These are phyloP conservation scores for Caracal caracal DNA, from an alignment of 2,113 vertebrate species.

Conservation along the genomic window DNA sequence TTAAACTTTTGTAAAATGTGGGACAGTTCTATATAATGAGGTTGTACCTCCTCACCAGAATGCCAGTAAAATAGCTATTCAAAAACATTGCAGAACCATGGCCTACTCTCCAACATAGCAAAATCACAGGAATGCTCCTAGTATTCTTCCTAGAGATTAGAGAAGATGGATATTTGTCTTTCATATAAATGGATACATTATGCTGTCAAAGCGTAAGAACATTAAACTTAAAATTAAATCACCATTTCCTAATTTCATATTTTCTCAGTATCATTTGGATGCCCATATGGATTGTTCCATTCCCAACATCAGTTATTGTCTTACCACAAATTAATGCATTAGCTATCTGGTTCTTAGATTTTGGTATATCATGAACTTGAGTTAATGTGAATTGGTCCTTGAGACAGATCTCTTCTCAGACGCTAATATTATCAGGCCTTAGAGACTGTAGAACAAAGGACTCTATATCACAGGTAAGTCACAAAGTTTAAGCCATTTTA, in stretches of 20 bases:
- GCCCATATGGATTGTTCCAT: background rate
- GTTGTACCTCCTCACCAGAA: background rate
- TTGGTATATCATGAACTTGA: background rate
- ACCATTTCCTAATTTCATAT: background rate
- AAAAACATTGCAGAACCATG: background rate
- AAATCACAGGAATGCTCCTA: background rate
- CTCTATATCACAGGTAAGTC: background rate
- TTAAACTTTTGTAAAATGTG: background rate
- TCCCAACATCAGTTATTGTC: background rate
- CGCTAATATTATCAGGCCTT: background rate
- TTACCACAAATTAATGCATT: background rate
- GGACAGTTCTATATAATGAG: background rate
- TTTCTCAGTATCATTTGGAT: constrained; percentile 17
- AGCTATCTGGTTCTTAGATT: background rate
- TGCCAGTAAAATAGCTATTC: background rate
- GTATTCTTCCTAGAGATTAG: background rate
- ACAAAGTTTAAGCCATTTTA: background rate
- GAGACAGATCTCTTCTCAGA: constrained; percentile 13
- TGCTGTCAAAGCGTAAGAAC: background rate
- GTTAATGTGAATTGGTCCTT: background rate
- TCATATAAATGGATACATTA: background rate
- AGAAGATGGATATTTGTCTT: background rate
- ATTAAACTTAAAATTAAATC: background rate
- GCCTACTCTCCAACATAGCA: background rate
- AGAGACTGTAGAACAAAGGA: background rate